Conservation (phyloP, 2,797 vertebrate species). For the Falco rusticolus region DNA sequence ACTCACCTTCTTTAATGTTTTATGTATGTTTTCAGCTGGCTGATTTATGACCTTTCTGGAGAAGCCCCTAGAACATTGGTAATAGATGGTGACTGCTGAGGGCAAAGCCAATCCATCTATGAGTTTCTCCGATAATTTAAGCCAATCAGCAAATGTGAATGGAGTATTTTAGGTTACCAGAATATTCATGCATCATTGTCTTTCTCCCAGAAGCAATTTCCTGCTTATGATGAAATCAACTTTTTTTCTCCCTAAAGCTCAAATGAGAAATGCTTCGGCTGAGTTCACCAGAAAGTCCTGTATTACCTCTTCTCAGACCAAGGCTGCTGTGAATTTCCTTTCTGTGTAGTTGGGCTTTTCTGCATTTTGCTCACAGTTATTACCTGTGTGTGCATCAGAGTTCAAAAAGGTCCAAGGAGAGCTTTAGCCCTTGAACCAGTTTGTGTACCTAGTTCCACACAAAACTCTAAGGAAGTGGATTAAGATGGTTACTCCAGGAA, state of each 20-base stretch:
- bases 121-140: not conserved
- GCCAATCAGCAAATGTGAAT: not conserved
- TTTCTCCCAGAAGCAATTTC: constrained; percentile 28
- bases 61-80: not conserved
- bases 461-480: not conserved
- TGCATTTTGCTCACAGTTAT: not conserved
- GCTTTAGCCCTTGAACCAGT: not conserved
- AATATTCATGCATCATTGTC: constrained; percentile 15
- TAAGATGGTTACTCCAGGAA: not conserved
- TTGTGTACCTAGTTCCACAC: not conserved
- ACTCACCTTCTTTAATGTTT: not conserved
- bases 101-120: not conserved
- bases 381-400: not conserved
- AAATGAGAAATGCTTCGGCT: not conserved
- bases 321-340: not conserved
- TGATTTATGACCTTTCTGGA: not conserved
- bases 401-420: not conserved
- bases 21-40: not conserved
- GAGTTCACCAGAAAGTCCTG: not conserved
- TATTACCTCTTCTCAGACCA: not conserved
- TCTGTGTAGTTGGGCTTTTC: not conserved
- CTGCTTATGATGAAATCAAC: not conserved
- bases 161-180: not conserved
- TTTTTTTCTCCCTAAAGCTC: not conserved
- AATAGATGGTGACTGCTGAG: not conserved